Evolutionary conservation across 2,797 vertebrate species (phyloP).

Genomic region (Psittacula derbiana): DNA sequence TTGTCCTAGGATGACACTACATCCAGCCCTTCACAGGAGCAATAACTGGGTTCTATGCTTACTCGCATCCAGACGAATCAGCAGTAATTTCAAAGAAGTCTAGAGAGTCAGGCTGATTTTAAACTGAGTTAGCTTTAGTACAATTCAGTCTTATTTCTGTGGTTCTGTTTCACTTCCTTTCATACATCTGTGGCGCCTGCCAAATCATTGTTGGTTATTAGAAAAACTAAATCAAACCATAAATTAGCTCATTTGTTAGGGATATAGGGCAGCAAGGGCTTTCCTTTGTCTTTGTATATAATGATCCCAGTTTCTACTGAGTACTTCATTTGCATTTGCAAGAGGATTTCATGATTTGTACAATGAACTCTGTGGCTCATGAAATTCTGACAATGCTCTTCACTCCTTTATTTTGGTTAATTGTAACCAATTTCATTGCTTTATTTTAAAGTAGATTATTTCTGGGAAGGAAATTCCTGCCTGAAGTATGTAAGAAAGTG

Average conservation of each 20-base stretch:
- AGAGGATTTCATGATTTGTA: slow-evolving; percentile 1
- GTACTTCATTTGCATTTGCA: slow-evolving; percentile 13
- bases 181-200: neutral
- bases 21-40: neutral
- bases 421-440: neutral
- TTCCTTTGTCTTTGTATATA: neutral
- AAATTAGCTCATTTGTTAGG: neutral
- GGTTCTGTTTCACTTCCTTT: neutral
- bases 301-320: neutral
- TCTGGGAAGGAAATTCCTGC: slow-evolving; percentile 13
- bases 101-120: neutral
- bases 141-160: neutral
- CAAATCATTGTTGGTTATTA: neutral
- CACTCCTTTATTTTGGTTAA: neutral
- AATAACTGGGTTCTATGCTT: neutral
- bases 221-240: neutral
- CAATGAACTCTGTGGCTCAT: neutral
- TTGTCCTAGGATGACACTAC: neutral
- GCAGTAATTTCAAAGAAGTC: neutral
- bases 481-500: neutral
- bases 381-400: neutral
- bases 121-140: neutral
- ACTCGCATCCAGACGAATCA: neutral
- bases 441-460: neutral
- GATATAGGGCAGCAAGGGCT: neutral